Evolutionary conservation across 2,888 invertebrate genomes (phyloP).

Genomic region (Cantharis rustica): DNA sequence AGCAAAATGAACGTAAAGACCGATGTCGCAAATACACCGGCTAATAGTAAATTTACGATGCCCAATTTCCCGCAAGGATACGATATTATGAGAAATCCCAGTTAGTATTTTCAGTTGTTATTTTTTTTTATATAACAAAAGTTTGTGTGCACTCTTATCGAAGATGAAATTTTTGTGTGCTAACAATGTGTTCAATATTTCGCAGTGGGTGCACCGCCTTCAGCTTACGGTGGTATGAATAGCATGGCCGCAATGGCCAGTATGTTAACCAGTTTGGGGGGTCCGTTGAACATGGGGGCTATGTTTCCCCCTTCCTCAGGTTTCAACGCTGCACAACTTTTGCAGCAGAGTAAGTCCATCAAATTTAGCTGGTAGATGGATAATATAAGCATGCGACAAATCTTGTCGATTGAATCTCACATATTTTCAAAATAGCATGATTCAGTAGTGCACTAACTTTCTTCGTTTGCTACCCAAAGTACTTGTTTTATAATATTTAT

Average conservation of each 20-base stretch:
- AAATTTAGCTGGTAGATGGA: not conserved
- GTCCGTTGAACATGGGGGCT: slow-evolving; percentile 52
- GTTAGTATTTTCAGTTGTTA: slow-evolving; percentile 42
- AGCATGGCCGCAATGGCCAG: slow-evolving; percentile 57
- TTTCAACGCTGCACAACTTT: slow-evolving; percentile 77
- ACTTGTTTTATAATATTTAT: not conserved
- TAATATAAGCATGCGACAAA: not conserved
- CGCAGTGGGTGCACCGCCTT: slow-evolving; percentile 38
- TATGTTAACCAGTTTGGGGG: slow-evolving; percentile 57
- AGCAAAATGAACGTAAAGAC: slow-evolving; percentile 38
- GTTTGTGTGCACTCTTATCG: not conserved
- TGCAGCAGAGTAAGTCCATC: slow-evolving; percentile 80
- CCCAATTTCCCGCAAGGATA: slow-evolving; percentile 60
- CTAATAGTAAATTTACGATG: slow-evolving; percentile 54
- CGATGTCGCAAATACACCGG: slow-evolving; percentile 42
- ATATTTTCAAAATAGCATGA: not conserved
- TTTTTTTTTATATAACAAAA: not conserved
- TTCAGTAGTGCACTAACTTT: not conserved
- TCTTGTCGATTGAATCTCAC: not conserved
- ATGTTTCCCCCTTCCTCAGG: slow-evolving; percentile 52
- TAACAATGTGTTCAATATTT: slow-evolving; percentile 17
- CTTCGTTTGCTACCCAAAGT: not conserved
- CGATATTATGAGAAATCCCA: slow-evolving; percentile 61
- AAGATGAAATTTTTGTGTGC: slow-evolving; percentile 1
- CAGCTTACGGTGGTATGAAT: slow-evolving; percentile 52